phyloP scores from a whole-genome alignment of 1,140 invertebrate species.

The Tetramorium alpestre region DNA sequence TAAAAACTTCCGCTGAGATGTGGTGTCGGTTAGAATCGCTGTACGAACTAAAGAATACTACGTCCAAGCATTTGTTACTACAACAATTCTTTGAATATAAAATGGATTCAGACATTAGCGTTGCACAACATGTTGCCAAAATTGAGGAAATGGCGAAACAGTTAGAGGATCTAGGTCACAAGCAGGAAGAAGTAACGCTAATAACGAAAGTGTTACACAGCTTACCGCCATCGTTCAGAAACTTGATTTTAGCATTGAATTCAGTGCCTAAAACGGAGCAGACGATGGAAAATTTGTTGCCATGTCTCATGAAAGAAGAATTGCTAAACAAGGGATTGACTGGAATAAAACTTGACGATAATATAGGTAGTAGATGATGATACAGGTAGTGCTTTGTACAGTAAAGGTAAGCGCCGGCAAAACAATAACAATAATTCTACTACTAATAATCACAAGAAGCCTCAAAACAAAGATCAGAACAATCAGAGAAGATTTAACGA shows the following conservation, averaged over 20 bases:
- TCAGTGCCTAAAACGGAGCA: slow-evolving; percentile 8
- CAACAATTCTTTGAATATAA: neutral
- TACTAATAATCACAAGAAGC: neutral
- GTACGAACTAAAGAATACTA: neutral
- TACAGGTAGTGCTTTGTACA: neutral
- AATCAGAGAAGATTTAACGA: neutral
- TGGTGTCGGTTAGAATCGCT: neutral
- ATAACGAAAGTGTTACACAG: slow-evolving; percentile 12
- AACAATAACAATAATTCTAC: neutral
- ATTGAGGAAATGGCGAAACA: neutral
- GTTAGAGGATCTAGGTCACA: neutral
- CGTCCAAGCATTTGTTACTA: neutral
- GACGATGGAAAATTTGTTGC: slow-evolving; percentile 11
- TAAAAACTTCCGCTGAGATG: neutral
- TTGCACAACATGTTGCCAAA: neutral
- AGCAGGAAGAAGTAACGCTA: neutral
- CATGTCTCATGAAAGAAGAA: slow-evolving; percentile 10
- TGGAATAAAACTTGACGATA: neutral
- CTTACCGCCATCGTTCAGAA: neutral
- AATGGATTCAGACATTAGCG: neutral
- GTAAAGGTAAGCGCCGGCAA: neutral
- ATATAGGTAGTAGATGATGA: neutral
- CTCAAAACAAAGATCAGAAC: neutral
- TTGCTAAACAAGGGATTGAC: neutral
- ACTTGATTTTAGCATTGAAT: slow-evolving; percentile 10